These are phyloP conservation scores for Diploscapter pachys DNA, from an alignment of 1,140 invertebrate species.

Conservation along the genomic window DNA sequence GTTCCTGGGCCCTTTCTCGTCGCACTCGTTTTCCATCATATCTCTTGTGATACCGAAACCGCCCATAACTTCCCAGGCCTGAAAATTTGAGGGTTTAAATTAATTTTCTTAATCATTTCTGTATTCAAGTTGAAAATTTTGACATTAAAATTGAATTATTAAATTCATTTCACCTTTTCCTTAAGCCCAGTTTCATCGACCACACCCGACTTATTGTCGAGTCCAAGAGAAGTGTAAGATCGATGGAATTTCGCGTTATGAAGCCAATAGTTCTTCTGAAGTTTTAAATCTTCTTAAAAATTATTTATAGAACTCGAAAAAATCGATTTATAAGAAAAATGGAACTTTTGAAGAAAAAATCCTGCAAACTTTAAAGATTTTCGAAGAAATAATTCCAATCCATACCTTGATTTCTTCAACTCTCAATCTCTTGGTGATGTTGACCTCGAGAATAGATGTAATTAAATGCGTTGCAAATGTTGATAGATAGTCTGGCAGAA, in stretches of 20 bases:
- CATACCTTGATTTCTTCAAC: slow-evolving; percentile 46
- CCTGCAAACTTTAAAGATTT: too few relatives aligned
- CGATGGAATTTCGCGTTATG: slow-evolving; percentile 50
- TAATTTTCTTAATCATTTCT: background rate
- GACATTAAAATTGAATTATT: too few relatives aligned
- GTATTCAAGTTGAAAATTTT: background rate
- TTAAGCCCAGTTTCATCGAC: slow-evolving; percentile 38
- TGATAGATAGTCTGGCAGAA: slow-evolving; percentile 51
- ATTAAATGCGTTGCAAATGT: slow-evolving; percentile 49
- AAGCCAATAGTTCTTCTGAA: slow-evolving; percentile 52
- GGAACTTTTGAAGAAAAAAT: too few relatives aligned
- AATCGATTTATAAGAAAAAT: too few relatives aligned
- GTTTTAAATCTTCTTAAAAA: too few relatives aligned
- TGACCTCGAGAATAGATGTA: slow-evolving; percentile 47
- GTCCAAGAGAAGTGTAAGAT: slow-evolving; percentile 47
- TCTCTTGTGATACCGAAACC: slow-evolving; percentile 49
- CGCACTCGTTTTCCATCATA: slow-evolving; percentile 47
- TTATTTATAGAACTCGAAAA: slow-evolving; percentile 6
- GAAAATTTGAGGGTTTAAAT: slow-evolving; percentile 19
- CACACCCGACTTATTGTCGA: slow-evolving; percentile 44
- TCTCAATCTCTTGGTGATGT: slow-evolving; percentile 39
- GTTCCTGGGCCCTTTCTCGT: slow-evolving; percentile 51
- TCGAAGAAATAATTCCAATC: too few relatives aligned
- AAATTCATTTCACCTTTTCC: background rate
- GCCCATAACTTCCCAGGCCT: slow-evolving; percentile 49